Conservation (phyloP, 2,888 invertebrate species). For the Netelia inedita region DNA sequence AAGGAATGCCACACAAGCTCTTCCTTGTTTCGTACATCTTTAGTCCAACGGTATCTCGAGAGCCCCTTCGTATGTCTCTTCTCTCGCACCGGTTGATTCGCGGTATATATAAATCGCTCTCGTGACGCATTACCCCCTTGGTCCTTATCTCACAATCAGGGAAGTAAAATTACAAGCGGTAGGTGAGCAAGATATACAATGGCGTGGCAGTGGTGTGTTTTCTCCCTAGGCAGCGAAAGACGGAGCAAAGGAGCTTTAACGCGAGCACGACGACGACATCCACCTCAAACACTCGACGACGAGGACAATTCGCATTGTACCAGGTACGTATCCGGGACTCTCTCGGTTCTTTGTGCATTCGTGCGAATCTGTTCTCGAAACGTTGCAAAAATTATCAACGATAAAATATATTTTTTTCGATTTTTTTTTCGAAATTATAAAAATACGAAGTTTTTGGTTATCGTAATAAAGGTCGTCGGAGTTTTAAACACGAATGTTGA, state of each 20-base stretch:
- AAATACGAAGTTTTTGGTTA: too few relatives aligned
- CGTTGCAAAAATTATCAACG: too few relatives aligned
- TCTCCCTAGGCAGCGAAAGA: conserved; percentile 17
- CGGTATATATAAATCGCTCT: conserved; percentile 40
- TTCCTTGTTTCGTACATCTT: conserved; percentile 24
- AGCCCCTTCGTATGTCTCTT: neutral
- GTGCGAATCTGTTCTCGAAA: too few relatives aligned
- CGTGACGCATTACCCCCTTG: conserved; percentile 45
- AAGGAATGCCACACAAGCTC: conserved; percentile 58
- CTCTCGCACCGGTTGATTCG: conserved; percentile 50
- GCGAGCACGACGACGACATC: conserved; percentile 9
- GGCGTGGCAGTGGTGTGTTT: conserved; percentile 30
- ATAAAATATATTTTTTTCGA: too few relatives aligned
- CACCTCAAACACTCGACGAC: conserved; percentile 39
- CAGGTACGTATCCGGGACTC: neutral
- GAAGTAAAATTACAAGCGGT: conserved; percentile 54
- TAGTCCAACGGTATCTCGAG: conserved; percentile 38
- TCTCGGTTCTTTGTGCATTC: neutral
- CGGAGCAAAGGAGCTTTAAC: conserved; percentile 22
- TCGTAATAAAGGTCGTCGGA: too few relatives aligned
- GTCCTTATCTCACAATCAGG: conserved; percentile 64
- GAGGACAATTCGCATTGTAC: conserved; percentile 27
- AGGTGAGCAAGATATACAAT: conserved; percentile 48
- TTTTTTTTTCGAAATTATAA: too few relatives aligned
- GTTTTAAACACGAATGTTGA: too few relatives aligned